Evolutionary conservation across 2,113 vertebrate genomes (phyloP), one percentile per base, ranked within the genome.

Genomic region (Machaerirhynchus nigripectus): DNA sequence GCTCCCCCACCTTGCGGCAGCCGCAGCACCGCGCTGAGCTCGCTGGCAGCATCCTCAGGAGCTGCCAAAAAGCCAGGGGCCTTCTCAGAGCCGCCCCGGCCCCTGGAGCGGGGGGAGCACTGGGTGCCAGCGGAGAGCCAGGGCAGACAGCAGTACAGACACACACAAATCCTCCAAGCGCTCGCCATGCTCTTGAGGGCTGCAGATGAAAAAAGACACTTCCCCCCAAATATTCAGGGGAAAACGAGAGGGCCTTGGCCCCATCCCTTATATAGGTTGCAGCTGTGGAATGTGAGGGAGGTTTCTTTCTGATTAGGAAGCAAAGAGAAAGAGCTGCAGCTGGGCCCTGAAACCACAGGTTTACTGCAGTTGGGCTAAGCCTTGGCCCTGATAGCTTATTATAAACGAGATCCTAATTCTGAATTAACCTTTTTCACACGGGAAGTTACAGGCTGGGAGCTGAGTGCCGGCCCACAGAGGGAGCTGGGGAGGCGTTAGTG

Each of bases 211-310:
- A 46, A 16, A 42, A 16, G 17, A 42, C 15, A 16, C 27, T 47
- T 93, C 68, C 61, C 92, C 91, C 61, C 35, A 90, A 95, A 55
- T 22, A 93, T 16, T 70, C 81, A 49, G 61, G 49, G 89, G 21
- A 28, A 57, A 69, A 44, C 64, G n/a, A n/a, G 44, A 76, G 21
- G 4, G 1, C 19, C 21, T 30, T 7, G 6, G 9, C 42, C 47
- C 10, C 5, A 44, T 71, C 61, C 88, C 91, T 98, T 98, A 97
- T 98, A 98, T 98, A 87, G 63, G 78, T 15, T 89, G 67, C 95
- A 98, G 97, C 81, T 98, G 97, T 35, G 77, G 64, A 5, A 20
- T 60, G 37, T 56, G 73, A 92, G 64, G 82, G 63, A 13, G 70
- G 27, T 15, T 71, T 82, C 55, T 57, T 69, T 56, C 86, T 93